Conservation (phyloP, 1,140 invertebrate genomes). For the Myzus persicae region DNA sequence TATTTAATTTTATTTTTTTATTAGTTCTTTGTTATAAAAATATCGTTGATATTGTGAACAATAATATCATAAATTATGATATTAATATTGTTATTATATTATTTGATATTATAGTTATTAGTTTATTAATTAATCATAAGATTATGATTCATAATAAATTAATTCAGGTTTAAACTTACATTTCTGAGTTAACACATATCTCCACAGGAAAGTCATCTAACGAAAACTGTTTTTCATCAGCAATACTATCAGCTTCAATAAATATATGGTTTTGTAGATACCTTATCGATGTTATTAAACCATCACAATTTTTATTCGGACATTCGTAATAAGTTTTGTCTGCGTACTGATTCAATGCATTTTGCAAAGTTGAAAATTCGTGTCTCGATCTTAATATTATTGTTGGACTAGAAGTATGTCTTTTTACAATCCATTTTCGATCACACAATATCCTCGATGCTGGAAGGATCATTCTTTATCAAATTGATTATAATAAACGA, state of each 20-base stretch:
- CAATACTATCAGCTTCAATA: not conserved
- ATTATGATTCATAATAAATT: no score
- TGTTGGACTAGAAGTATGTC: not conserved
- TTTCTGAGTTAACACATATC: not conserved
- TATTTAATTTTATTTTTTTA: not conserved
- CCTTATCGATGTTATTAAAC: not conserved
- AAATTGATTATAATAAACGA: constrained; percentile 6
- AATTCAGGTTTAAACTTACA: not conserved
- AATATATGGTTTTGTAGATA: constrained; percentile 10
- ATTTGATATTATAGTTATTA: no score
- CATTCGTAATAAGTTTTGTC: constrained; percentile 5
- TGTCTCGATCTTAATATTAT: constrained; percentile 10
- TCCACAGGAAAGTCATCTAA: constrained; percentile 11
- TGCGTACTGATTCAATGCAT: not conserved
- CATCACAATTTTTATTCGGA: not conserved
- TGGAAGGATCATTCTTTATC: not conserved
- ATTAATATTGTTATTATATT: no score
- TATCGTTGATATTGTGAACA: not conserved
- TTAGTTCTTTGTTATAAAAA: not conserved
- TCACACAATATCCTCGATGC: not conserved
- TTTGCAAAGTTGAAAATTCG: constrained; percentile 5
- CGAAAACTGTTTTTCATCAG: not conserved
- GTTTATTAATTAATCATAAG: no score
- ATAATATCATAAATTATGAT: no score
- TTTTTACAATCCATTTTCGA: constrained; percentile 3